Conservation (phyloP, 2,888 invertebrate species). For the Pheosia tremula region DNA sequence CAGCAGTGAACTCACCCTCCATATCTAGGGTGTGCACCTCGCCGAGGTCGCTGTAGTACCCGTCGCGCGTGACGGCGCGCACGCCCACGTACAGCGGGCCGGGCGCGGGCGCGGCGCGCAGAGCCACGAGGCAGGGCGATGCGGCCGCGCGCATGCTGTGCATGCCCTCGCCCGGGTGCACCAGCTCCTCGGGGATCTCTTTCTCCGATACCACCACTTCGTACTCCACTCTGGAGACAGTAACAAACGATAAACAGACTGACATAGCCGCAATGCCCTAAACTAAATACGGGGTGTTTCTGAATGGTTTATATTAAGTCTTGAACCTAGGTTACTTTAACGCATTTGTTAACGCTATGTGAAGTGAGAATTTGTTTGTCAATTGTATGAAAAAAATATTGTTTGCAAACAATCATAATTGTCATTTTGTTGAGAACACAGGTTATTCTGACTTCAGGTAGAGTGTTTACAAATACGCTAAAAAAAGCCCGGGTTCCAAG, state of each 20-base stretch:
- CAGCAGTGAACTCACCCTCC: conserved; percentile 58
- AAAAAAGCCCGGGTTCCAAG: too few species aligned
- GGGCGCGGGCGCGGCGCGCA: conserved; percentile 57
- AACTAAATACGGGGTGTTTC: too few species aligned
- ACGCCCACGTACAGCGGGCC: conserved; percentile 87
- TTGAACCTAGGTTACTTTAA: too few species aligned
- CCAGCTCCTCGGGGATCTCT: conserved; percentile 75
- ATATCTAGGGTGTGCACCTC: conserved; percentile 79
- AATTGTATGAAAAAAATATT: too few species aligned
- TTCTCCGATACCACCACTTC: conserved; percentile 86
- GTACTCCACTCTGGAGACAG: conserved; percentile 72
- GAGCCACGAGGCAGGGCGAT: conserved; percentile 82
- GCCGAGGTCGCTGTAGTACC: conserved; percentile 86
- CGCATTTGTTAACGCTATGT: too few species aligned
- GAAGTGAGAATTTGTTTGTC: too few species aligned
- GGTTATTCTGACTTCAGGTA: too few species aligned
- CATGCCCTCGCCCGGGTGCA: conserved; percentile 65
- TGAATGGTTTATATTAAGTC: too few species aligned
- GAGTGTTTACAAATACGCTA: too few species aligned
- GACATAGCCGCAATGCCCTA: too few species aligned
- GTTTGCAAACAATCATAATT: too few species aligned
- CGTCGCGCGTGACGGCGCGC: conserved; percentile 83
- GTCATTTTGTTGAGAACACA: too few species aligned
- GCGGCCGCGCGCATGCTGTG: conserved; percentile 65
- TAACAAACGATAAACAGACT: neutral